phyloP scores from a whole-genome alignment of 64 coral and sea anemone species.

The Actinia tenebrosa region DNA sequence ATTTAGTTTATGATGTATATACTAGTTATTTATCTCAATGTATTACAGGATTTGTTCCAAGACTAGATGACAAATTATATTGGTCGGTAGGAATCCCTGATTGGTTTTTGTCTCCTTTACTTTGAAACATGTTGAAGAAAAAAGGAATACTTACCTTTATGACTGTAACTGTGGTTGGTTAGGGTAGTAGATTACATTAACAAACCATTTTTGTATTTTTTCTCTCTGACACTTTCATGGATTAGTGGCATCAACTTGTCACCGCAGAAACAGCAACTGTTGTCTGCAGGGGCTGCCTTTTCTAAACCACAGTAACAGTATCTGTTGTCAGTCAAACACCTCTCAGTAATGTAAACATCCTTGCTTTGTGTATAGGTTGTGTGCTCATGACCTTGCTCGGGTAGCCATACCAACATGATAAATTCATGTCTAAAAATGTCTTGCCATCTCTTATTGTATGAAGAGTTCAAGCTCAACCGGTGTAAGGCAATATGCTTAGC shows the following conservation, averaged over 20 bases:
- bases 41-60: no score
- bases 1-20: no score
- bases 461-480: slow-evolving; percentile 25
- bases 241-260: slow-evolving; percentile 3
- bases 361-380: slow-evolving; percentile 19
- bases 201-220: no score
- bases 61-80: no score
- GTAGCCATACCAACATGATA: slow-evolving; percentile 42
- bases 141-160: no score
- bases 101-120: no score
- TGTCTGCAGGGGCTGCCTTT: slow-evolving; percentile 29
- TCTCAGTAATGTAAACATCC: slow-evolving; percentile 33
- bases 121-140: no score
- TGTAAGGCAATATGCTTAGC: slow-evolving; percentile 47
- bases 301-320: slow-evolving; percentile 51
- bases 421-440: slow-evolving; percentile 54
- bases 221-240: neutral
- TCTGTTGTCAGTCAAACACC: slow-evolving; percentile 7
- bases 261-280: slow-evolving; percentile 11
- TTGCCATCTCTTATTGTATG: slow-evolving; percentile 36
- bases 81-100: no score
- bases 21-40: no score
- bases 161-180: no score
- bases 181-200: no score
- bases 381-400: slow-evolving; percentile 21